Percentiles rank a stretch among this genome's conserved stretches.
phyloP scores from a whole-genome alignment of 1,140 invertebrate genomes.

The Cotesia chilonis region DNA sequence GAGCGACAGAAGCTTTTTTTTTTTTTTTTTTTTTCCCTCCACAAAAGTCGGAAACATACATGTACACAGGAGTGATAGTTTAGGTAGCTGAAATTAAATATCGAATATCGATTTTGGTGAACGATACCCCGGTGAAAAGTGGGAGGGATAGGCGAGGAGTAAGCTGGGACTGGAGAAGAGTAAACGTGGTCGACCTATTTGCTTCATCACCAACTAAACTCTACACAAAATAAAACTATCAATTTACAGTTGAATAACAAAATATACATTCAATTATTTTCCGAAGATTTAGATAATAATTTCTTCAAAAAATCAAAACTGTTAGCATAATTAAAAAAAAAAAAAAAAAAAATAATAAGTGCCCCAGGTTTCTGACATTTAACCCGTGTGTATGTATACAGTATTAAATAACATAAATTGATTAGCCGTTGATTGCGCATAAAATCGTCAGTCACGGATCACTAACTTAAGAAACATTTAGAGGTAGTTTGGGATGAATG shows the following conservation, averaged over 20 bases:
- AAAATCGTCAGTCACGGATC: not conserved
- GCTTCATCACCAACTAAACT: slow-evolving; percentile 42
- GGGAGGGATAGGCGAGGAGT: not conserved
- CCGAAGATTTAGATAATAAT: slow-evolving; percentile 10
- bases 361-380: too few relatives aligned
- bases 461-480: not conserved
- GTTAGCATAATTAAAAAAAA: too few relatives aligned
- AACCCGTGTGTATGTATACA: not conserved
- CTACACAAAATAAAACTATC: not conserved
- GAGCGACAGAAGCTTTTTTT: not conserved
- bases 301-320: too few relatives aligned
- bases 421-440: not conserved
- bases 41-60: slow-evolving; percentile 21
- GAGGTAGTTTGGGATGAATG: not conserved
- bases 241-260: too few relatives aligned
- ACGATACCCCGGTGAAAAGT: not conserved
- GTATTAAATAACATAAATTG: slow-evolving; percentile 3
- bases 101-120: slow-evolving; percentile 49
- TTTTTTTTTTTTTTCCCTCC: slow-evolving; percentile 13
- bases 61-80: slow-evolving; percentile 16
- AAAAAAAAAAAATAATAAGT: too few relatives aligned
- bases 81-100: slow-evolving; percentile 51
- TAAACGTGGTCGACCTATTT: slow-evolving; percentile 45
- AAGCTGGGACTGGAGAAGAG: not conserved
- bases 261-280: not conserved